Conservation (phyloP, 2,888 invertebrate species). For the Adelognathus sp. region DNA sequence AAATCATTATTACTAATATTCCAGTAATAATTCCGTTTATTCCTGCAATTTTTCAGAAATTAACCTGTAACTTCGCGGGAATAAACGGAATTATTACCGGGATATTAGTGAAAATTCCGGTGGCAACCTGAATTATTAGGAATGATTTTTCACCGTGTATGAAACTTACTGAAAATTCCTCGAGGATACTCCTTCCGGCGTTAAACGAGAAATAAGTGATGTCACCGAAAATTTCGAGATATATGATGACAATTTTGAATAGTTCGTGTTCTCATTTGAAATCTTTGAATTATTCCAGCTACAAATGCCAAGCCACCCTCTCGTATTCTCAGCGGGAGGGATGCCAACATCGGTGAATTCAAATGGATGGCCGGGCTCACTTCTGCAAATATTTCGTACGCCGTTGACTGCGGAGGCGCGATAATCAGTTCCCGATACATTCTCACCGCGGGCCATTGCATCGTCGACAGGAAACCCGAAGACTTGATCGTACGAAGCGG, state of each 20-base stretch:
- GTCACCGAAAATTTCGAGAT: no score
- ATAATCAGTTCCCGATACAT: conserved; percentile 6
- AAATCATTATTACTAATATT: no score
- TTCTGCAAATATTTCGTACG: background rate
- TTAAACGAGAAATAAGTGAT: no score
- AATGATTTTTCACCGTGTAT: no score
- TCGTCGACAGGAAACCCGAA: background rate
- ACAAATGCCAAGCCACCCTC: background rate
- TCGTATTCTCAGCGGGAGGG: background rate
- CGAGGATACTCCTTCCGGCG: no score
- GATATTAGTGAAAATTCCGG: no score
- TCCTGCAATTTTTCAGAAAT: no score
- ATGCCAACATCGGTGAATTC: background rate
- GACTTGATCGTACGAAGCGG: background rate
- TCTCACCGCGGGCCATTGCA: conserved; percentile 5
- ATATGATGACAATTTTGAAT: background rate
- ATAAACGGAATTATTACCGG: no score
- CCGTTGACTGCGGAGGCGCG: conserved; percentile 3
- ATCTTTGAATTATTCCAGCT: background rate
- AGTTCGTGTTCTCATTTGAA: background rate
- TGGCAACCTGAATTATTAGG: no score
- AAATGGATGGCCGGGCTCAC: background rate
- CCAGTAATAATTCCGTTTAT: no score
- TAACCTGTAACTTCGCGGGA: no score
- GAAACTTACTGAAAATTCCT: no score